phyloP scores from a whole-genome alignment of 2,888 invertebrate genomes.

The Mythimna lalbum region DNA sequence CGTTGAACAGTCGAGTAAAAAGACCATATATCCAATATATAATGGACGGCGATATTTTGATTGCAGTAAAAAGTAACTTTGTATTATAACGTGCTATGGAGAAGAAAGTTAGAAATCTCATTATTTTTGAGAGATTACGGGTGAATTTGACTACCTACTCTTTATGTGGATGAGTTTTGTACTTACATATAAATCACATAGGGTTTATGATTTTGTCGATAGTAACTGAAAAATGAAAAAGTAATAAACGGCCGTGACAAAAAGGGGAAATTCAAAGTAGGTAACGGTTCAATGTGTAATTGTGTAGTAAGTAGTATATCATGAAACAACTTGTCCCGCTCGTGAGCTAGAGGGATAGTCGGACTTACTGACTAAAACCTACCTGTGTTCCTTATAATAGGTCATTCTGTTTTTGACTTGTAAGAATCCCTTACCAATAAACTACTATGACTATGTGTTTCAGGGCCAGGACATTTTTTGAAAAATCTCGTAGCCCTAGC shows the following conservation, averaged over 20 bases:
- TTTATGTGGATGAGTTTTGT: conserved; percentile 1
- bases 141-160: conserved; percentile 5
- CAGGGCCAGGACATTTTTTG: too few relatives aligned
- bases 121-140: conserved; percentile 2
- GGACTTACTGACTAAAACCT: too few relatives aligned
- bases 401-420: too few relatives aligned
- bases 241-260: neutral
- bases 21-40: too few relatives aligned
- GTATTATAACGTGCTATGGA: neutral
- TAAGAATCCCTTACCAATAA: too few relatives aligned
- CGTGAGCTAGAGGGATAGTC: too few relatives aligned
- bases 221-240: conserved; percentile 33
- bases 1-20: neutral
- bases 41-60: neutral
- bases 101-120: neutral
- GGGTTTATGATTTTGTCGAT: conserved; percentile 42
- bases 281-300: neutral
- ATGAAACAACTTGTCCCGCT: too few relatives aligned
- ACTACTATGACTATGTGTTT: too few relatives aligned
- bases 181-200: conserved; percentile 48
- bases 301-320: too few relatives aligned
- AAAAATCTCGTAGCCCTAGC: too few relatives aligned
- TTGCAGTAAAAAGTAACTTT: neutral
- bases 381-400: too few relatives aligned
- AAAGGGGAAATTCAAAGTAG: neutral